A percentile compares a stretch with the other conserved stretches of the same genome.
These are phyloP conservation scores for Olivierus martensii DNA, from an alignment of 1,140 invertebrate genomes.

Conservation along the genomic window DNA sequence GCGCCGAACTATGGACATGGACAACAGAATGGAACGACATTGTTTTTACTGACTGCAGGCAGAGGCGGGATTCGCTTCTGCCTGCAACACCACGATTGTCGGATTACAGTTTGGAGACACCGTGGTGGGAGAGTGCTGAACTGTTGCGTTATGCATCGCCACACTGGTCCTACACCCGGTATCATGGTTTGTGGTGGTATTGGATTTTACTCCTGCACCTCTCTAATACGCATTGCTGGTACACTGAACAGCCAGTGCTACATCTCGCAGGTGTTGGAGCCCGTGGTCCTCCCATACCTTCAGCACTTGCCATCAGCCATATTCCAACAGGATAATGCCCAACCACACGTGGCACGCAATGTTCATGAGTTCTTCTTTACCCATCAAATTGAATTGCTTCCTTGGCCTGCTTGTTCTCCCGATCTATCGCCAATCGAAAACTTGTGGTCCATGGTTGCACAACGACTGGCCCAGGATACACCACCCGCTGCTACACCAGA, in stretches of 20 bases:
- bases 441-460: background rate
- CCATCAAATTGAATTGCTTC: background rate
- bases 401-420: conserved; percentile 2
- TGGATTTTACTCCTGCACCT: conserved; percentile 1
- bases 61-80: background rate
- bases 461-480: background rate
- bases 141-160: background rate
- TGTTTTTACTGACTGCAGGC: conserved; percentile 1
- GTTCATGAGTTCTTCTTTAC: background rate
- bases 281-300: background rate
- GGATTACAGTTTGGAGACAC: background rate
- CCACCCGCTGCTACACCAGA: background rate
- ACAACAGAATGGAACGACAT: background rate
- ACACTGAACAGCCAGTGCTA: conserved; percentile 1
- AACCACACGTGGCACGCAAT: background rate
- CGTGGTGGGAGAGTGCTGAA: background rate
- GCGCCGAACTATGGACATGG: background rate
- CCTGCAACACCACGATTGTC: background rate
- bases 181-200: conserved; percentile 1
- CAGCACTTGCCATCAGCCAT: background rate
- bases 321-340: conserved; percentile 3
- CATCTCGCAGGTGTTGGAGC: background rate
- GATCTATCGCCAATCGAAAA: conserved; percentile 3
- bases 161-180: conserved; percentile 1
- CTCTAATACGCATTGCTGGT: conserved; percentile 4